phyloP scores from a whole-genome alignment of 2,797 vertebrate genomes.

The Sebastes taczanowskii region DNA sequence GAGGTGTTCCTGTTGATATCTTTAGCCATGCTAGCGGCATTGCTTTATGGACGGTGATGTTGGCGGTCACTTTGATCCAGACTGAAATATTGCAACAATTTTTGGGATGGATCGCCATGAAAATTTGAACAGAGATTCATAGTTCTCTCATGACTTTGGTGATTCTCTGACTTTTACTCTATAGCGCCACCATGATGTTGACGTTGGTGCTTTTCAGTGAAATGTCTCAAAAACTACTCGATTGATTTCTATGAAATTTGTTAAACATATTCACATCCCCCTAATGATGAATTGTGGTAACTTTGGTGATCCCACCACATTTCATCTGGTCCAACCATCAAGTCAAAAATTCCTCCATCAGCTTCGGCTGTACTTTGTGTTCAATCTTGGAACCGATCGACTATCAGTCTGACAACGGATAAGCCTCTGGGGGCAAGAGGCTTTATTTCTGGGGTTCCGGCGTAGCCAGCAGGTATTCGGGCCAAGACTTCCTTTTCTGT shows the following conservation, averaged over 20 bases:
- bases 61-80: neutral
- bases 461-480: rapidly evolving
- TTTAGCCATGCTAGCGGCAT: neutral
- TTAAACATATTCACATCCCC: neutral
- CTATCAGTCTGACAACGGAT: no score
- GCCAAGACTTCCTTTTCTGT: no score
- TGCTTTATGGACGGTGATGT: neutral
- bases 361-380: no score
- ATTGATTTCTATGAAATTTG: neutral
- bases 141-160: neutral
- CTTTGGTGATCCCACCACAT: neutral
- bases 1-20: neutral
- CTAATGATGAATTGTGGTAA: neutral
- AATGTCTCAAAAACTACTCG: neutral
- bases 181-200: neutral
- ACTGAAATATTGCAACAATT: neutral
- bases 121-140: neutral
- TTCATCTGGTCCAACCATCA: neutral
- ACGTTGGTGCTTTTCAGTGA: neutral
- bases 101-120: neutral
- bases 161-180: neutral
- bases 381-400: no score
- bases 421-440: no score
- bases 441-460: no score
- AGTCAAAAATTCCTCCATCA: neutral